Evolutionary conservation across 1,140 invertebrate genomes (phyloP).

Genomic region (Popillia japonica): DNA sequence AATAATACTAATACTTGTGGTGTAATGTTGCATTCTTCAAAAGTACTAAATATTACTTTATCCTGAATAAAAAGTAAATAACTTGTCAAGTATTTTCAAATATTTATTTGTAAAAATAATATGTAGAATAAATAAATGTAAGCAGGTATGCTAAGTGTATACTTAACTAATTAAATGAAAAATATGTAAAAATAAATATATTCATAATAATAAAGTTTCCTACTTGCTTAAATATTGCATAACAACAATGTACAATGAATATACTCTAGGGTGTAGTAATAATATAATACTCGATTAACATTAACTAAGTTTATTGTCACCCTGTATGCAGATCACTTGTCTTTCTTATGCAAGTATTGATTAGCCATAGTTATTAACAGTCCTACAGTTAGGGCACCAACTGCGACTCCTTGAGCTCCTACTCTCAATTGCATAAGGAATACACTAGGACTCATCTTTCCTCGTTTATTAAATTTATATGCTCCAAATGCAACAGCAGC

Average conservation of each 20-base stretch:
- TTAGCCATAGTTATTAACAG: constrained; percentile 70
- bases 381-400: constrained; percentile 74
- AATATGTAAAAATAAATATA: not conserved
- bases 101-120: too few relatives aligned
- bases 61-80: too few relatives aligned
- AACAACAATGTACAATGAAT: not conserved
- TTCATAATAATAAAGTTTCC: not conserved
- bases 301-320: not conserved
- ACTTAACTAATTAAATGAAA: too few relatives aligned
- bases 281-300: not conserved
- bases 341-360: constrained; percentile 65
- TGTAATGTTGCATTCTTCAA: too few relatives aligned
- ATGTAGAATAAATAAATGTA: too few relatives aligned
- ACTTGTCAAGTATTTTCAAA: too few relatives aligned
- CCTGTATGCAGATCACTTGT: not conserved
- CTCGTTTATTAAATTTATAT: constrained; percentile 76
- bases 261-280: not conserved
- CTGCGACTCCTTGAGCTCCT: constrained; percentile 81
- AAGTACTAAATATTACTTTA: too few relatives aligned
- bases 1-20: too few relatives aligned
- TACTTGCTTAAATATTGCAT: not conserved
- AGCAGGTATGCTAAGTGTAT: too few relatives aligned
- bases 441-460: constrained; percentile 78
- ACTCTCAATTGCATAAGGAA: constrained; percentile 87
- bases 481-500: constrained; percentile 74